Conservation (phyloP, 2,797 vertebrate species). For the Falco cherrug region DNA sequence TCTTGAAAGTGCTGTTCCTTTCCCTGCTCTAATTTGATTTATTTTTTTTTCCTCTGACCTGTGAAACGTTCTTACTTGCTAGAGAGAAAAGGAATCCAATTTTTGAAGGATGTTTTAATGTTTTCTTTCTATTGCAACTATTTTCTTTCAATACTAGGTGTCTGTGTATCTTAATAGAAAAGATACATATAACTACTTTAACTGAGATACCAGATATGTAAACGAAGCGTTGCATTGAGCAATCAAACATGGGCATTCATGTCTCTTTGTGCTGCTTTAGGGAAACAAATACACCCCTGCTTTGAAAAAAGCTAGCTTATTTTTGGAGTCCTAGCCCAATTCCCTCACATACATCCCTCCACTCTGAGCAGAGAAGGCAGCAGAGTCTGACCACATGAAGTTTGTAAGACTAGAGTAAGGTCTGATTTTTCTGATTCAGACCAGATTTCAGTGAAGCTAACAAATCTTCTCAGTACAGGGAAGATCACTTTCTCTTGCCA, state of each 20-base stretch:
- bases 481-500: background rate
- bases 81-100: background rate
- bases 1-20: background rate
- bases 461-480: background rate
- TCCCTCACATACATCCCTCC: background rate
- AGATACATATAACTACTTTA: background rate
- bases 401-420: background rate
- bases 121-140: background rate
- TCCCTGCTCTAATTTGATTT: background rate
- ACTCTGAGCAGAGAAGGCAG: background rate
- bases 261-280: background rate
- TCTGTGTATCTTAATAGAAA: background rate
- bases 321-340: background rate
- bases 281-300: background rate
- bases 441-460: background rate
- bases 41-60: background rate
- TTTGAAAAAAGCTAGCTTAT: background rate
- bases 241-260: background rate
- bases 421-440: background rate
- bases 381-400: background rate
- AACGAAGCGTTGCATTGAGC: background rate
- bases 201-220: background rate
- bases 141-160: background rate
- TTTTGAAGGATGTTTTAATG: background rate
- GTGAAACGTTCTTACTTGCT: background rate